A percentile compares a stretch with the other conserved stretches of the same genome.
phyloP scores from a whole-genome alignment of 2,888 invertebrate species.

The Griposia aprilina region DNA sequence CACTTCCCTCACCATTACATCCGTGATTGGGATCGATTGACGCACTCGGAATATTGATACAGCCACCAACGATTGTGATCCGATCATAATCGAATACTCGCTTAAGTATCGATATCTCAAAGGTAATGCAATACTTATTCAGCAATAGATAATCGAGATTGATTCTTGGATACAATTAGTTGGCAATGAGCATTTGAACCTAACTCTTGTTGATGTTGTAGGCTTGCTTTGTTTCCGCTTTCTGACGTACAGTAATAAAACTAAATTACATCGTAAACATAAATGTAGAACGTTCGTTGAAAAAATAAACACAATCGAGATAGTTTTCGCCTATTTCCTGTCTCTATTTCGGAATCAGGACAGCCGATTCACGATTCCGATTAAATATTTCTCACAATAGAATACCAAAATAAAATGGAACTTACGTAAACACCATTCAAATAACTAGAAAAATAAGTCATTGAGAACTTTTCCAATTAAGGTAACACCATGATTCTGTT shows the following conservation, averaged over 20 bases:
- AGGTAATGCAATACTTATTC: conserved; percentile 53
- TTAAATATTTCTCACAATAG: background rate
- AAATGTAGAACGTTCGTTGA: conserved; percentile 17
- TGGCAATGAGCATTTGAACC: conserved; percentile 34
- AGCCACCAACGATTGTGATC: conserved; percentile 45
- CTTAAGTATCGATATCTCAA: conserved; percentile 52
- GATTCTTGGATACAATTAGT: conserved; percentile 33
- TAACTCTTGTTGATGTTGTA: conserved; percentile 15
- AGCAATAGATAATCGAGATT: conserved; percentile 39
- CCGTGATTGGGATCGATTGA: conserved; percentile 58
- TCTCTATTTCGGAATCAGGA: conserved; percentile 32
- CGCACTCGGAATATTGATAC: conserved; percentile 60
- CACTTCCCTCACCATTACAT: conserved; percentile 52
- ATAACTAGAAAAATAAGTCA: conserved; percentile 27
- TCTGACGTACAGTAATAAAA: conserved; percentile 43
- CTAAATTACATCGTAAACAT: conserved; percentile 38
- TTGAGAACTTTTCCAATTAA: conserved; percentile 27
- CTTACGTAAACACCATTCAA: conserved; percentile 7
- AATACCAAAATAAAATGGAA: conserved; percentile 6
- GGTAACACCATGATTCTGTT: conserved; percentile 5
- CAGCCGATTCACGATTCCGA: conserved; percentile 5
- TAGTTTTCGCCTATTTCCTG: conserved; percentile 43
- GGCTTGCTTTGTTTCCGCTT: conserved; percentile 25
- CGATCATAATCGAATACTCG: conserved; percentile 51
- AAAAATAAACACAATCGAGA: conserved; percentile 43